Evolutionary conservation across 2,888 invertebrate species (phyloP).

Genomic region (Hymenopus coronatus): DNA sequence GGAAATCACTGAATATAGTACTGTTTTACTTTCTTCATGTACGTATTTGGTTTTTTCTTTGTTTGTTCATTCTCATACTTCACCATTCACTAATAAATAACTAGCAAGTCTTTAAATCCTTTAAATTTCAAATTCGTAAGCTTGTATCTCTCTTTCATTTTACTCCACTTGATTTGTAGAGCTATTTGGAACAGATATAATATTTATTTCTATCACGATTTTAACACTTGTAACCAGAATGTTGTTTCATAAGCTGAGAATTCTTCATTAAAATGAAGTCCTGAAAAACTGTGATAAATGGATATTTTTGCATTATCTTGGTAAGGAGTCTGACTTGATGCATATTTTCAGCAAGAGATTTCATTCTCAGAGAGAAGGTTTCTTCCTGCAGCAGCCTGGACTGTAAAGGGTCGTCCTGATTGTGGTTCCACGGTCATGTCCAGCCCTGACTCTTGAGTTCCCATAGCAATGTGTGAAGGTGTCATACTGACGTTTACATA

Average conservation of each 20-base stretch:
- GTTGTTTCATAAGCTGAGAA: not conserved
- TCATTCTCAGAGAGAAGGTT: slow-evolving; percentile 34
- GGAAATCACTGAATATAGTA: not conserved
- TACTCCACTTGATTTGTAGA: not conserved
- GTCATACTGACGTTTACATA: slow-evolving; percentile 34
- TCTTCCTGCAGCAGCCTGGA: slow-evolving; percentile 28
- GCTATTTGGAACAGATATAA: not conserved
- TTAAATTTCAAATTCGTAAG: not conserved
- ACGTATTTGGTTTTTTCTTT: not conserved
- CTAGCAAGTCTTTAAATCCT: not conserved
- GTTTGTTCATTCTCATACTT: not conserved
- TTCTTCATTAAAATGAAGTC: not conserved
- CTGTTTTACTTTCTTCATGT: not conserved
- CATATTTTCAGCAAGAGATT: slow-evolving; percentile 36
- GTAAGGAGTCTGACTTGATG: not conserved
- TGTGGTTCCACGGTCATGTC: slow-evolving; percentile 24
- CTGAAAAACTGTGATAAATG: not conserved
- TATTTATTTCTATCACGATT: not conserved
- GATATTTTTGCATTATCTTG: not conserved
- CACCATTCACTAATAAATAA: not conserved
- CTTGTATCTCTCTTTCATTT: not conserved
- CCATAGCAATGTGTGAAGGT: slow-evolving; percentile 19
- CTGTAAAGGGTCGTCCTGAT: slow-evolving; percentile 31
- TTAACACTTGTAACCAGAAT: not conserved
- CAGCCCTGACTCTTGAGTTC: not conserved